A percentile compares a stretch with the other conserved stretches of the same genome.
phyloP scores from a whole-genome alignment of 2,797 vertebrate species.

The Sylvilagus floridanus region DNA sequence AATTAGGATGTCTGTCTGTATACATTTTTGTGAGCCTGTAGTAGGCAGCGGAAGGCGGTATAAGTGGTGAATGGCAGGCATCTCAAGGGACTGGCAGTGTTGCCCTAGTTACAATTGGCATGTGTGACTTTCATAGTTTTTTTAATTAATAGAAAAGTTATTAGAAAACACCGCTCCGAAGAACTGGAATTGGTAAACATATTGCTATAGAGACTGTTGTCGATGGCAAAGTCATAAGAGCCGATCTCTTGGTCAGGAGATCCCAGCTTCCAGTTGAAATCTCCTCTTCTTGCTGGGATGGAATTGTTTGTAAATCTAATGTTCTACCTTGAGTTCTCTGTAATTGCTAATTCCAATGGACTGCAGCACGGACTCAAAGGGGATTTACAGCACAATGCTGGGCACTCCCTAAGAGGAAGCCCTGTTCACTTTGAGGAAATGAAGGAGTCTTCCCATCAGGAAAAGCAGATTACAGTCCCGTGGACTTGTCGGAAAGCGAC shows the following conservation, averaged over 20 bases:
- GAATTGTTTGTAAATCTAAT: constrained; percentile 56
- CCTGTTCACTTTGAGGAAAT: constrained; percentile 73
- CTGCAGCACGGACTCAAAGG: constrained; percentile 48
- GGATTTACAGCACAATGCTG: constrained; percentile 59
- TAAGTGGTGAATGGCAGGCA: not conserved
- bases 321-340: constrained; percentile 35
- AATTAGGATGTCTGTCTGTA: not conserved
- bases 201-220: not conserved
- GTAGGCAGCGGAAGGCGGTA: not conserved
- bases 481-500: constrained; percentile 29
- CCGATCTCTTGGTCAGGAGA: not conserved
- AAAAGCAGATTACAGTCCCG: constrained; percentile 66
- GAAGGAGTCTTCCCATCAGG: constrained; percentile 73
- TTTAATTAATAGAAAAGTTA: constrained; percentile 28
- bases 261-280: constrained; percentile 19
- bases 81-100: not conserved
- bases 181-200: constrained; percentile 30
- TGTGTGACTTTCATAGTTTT: constrained; percentile 11
- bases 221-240: constrained; percentile 15
- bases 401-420: constrained; percentile 63
- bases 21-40: not conserved
- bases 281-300: constrained; percentile 54
- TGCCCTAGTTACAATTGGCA: not conserved
- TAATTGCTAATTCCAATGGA: constrained; percentile 66
- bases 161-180: constrained; percentile 18